Base-by-base conservation (phyloP, 2,888 invertebrate genomes). In the Ptychoptera albimana region DNA sequence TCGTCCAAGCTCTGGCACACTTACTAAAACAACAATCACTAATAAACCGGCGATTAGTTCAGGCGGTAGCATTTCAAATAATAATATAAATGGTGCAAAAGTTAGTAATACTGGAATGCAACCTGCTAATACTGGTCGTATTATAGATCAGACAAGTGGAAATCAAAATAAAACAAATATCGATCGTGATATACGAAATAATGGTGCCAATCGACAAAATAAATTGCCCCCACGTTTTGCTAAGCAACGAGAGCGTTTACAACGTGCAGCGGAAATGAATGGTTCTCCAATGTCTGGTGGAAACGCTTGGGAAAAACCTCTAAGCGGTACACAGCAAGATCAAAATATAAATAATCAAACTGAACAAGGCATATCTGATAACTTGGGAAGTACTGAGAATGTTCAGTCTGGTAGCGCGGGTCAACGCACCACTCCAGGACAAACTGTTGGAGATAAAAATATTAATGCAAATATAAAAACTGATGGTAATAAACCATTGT, bases 221-320 rank as follows among this genome's bases (percentile, higher is more conserved):
- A 80, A 80, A 56, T 64, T 85, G 38, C 78, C 85, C 1, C 85
- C 85, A 2, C 72, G 87, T 39, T 78, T 88, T 55, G 83, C 79
- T 35, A 85, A 83, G 57, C 82, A 82, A 58, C 71, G 78, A 40
- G 72, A 76, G 52, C 65, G 72, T 44, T 60, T 67, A 46, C 75
- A 77, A 50, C 45, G 42, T 10, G 31, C 37, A 11, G 45, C 31
- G 41, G 31, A 35, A 34, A 30, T 30, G n/a, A 40, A 44, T 23
- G 37, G 45, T 9, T 39, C 13, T 56, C 60, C 67, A 48, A 66
- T 69, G 2, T 71, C 70, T 7, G 64, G 77, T 2, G 77, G 79
- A 9, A 85, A 82, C 62, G 87, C 87, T 2, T 88, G 88, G 88
- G 85, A 85, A 52, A 87, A 87, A 61, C 84, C 86, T 4, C 78